Percentiles rank a stretch among this genome's conserved stretches.
Evolutionary conservation across 2,113 vertebrate genomes (phyloP).

Genomic region (Paratilapia polleni): DNA sequence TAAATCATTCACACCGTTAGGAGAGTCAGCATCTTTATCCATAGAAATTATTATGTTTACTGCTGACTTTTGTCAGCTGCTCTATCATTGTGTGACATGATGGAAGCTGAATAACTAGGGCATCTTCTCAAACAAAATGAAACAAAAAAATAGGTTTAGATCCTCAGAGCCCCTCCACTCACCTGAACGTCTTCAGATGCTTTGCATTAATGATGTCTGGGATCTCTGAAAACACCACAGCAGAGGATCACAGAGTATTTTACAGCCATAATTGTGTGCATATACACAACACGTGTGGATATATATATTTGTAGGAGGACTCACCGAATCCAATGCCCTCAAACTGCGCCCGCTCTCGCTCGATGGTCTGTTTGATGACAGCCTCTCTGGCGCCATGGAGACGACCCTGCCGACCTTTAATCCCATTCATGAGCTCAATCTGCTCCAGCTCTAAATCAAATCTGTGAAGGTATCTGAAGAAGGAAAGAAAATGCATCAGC

Average conservation of each 20-base stretch:
- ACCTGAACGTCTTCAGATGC: conserved; percentile 92
- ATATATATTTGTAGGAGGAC: conserved; percentile 3
- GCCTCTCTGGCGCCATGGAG: conserved; percentile 88
- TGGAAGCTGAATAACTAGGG: neutral
- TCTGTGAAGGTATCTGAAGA: conserved; percentile 88
- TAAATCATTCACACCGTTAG: neutral
- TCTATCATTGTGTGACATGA: neutral
- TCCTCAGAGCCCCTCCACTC: neutral
- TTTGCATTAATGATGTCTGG: conserved; percentile 91
- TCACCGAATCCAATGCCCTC: conserved; percentile 88
- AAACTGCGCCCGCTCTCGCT: conserved; percentile 86
- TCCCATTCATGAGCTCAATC: conserved; percentile 91
- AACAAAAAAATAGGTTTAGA: neutral
- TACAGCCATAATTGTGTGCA: neutral
- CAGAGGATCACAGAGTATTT: neutral
- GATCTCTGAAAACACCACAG: conserved; percentile 81
- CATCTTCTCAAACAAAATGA: neutral
- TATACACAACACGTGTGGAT: too few species aligned
- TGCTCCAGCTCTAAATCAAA: conserved; percentile 92
- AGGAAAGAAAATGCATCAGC: neutral
- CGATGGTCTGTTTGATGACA: conserved; percentile 89
- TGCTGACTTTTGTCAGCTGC: neutral
- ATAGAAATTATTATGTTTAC: too few species aligned
- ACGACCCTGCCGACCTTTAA: conserved; percentile 92
- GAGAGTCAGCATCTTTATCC: too few species aligned